Conservation (phyloP, 2,797 vertebrate genomes). For the Cheirogaleus major region DNA sequence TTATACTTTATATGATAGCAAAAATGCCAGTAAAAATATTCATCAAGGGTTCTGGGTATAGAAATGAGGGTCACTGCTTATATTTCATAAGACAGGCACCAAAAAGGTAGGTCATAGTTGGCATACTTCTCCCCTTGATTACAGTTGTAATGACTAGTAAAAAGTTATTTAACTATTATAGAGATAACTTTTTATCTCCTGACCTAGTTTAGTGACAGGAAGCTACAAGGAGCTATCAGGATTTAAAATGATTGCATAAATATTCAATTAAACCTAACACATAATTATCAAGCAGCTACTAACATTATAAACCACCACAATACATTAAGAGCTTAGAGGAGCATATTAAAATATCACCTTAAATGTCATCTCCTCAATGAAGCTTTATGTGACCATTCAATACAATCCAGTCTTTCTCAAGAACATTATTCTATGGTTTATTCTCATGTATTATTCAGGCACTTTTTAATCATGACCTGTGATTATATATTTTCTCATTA, state of each 20-base stretch:
- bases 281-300: conserved; percentile 48
- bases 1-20: background rate
- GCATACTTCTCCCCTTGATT: conserved; percentile 9
- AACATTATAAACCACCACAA: conserved; percentile 26
- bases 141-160: conserved; percentile 19
- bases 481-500: background rate
- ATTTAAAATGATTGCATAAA: conserved; percentile 53
- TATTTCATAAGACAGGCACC: background rate
- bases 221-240: conserved; percentile 31
- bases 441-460: background rate
- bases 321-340: background rate
- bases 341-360: conserved; percentile 2
- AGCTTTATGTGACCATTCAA: background rate
- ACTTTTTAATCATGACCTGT: background rate
- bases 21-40: background rate
- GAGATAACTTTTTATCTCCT: conserved; percentile 40
- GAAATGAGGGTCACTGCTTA: background rate
- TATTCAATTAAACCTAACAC: conserved; percentile 53
- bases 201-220: conserved; percentile 44
- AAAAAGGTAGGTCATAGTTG: background rate
- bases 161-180: conserved; percentile 10
- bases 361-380: background rate
- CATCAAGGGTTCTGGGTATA: background rate
- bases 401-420: background rate
- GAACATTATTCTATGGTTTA: background rate